Base-by-base conservation (phyloP, 2,888 invertebrate species). In the Ormyrus thymus region DNA sequence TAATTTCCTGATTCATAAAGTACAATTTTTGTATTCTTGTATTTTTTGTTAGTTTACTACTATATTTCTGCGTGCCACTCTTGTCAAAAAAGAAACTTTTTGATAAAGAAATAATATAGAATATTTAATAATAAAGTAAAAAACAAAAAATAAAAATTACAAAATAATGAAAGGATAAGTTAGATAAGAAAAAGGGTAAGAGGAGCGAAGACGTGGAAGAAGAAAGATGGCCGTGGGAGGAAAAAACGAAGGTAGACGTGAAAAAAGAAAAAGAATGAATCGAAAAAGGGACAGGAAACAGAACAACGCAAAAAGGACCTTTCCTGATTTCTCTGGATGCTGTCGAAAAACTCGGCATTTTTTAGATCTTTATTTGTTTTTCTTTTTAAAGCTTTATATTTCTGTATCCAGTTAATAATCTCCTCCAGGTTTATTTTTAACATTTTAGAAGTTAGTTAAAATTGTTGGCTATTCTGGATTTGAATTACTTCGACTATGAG, bases 231-330 rank as follows among this genome's bases (percentile, higher is more conserved):
- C 59, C 29, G n/a, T 11, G n/a, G 50, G 51, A 70, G 45, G 64
- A 56, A 65, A 70, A 80, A 76, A 59, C 48, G 72, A 72, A 71
- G 64, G 77, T 13, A 11, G 70, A 7, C 58, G 45, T 58, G 48
- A 64, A 58, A 69, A 68, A 55, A 81, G 69, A 79, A 66, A 74
- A 81, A 61, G 61, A 53, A 72, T 78, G n/a, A 62, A 72, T 55
- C 53, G 51, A 64, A 69, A 66, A 61, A 66, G 64, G 64, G 70
- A 75, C 55, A 61, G 70, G 70, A 74, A 48, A 45, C 58, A 45
- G 61, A 0, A 55, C 55, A 59, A 68, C 11, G 6, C n/a, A 48
- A 43, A 65, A 68, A 59, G 62, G 45, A 51, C 46, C 9, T 62
- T 15, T 11, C 53, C 58, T 51, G 71, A 71, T 71, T 61, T 71